Evolutionary conservation across 2,113 vertebrate species (phyloP), one percentile per base, ranked within the genome.

Genomic region (Geothlypis trichas): DNA sequence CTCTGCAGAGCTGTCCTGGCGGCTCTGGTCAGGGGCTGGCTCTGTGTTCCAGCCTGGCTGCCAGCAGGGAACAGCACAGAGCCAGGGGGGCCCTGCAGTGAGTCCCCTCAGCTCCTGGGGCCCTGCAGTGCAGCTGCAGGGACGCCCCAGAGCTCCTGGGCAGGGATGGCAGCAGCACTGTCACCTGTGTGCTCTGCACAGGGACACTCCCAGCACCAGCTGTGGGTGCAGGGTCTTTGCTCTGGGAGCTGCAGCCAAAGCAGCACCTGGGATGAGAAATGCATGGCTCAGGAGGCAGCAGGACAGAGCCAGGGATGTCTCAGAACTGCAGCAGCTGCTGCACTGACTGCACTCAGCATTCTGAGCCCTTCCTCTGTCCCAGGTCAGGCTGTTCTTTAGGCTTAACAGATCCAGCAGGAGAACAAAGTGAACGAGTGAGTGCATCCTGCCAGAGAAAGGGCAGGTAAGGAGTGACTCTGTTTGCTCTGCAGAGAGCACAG

Each of bases 181-280:
- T 5, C 2, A n/a, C 16, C 15, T 9, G 4, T 37, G 39, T 39
- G 7, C 7, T 15, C 75, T 22, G 17, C n/a, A 3, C 16, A 8
- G 23, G 72, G 69, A 17, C 21, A 23, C 7, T 0, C 10, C 30
- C 30, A 7, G 42, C 16, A 57, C 51, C 30, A 79, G 5, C 68
- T 51, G 1, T 12, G 47, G 35, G 26, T 0, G 30, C 44, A n/a
- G 22, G 55, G 30, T 1, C 57, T 79, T 12, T 39, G 1, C 30
- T 67, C 28, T 58, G 26, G 37, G 33, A 5, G 13, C 7, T 20
- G n/a, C 47, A 51, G 58, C 31, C 28, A 41, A 0, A 14, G 7
- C 31, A 57, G 24, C 59, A 14, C 27, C 82, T 7, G 12, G 39
- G 41, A 2, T 17, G 52, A 58, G 74, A 57, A 19, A 26, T 23